Evolutionary conservation across 1,140 invertebrate genomes (phyloP).

Genomic region (Brachionus rubens): DNA sequence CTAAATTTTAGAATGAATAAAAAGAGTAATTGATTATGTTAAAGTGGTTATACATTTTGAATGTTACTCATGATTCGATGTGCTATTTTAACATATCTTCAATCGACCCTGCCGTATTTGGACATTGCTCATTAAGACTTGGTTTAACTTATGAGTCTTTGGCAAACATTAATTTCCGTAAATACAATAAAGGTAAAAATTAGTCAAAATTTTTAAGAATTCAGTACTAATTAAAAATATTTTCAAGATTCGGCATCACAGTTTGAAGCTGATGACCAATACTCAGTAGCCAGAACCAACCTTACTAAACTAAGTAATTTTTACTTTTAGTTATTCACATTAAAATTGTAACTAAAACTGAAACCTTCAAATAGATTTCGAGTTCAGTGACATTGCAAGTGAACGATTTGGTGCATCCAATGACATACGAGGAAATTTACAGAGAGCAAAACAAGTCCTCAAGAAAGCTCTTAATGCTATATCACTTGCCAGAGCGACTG

Average conservation of each 20-base stretch:
- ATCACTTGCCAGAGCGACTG: neutral
- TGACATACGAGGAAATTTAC: constrained; percentile 31
- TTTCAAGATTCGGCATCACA: constrained; percentile 18
- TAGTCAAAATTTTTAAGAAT: neutral
- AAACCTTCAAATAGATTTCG: neutral
- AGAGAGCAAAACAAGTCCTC: constrained; percentile 5
- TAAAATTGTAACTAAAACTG: neutral
- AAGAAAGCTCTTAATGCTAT: constrained; percentile 12
- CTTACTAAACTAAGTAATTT: constrained; percentile 37
- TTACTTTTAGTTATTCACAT: neutral
- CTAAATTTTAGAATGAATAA: too few species aligned
- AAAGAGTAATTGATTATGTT: too few species aligned
- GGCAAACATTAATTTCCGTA: constrained; percentile 48
- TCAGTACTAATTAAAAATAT: neutral
- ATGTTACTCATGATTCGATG: constrained; percentile 55
- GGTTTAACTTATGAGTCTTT: constrained; percentile 57
- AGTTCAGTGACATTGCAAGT: constrained; percentile 5
- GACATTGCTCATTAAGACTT: constrained; percentile 57
- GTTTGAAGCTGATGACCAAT: constrained; percentile 42
- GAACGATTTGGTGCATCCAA: constrained; percentile 15
- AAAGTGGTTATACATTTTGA: constrained; percentile 60
- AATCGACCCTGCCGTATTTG: constrained; percentile 56
- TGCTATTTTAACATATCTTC: constrained; percentile 56
- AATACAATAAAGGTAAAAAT: neutral
- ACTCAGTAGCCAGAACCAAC: constrained; percentile 9